Percentiles rank a stretch among this genome's conserved stretches.
These are phyloP conservation scores for Erebia palarica DNA, from an alignment of 2,888 invertebrate species.

Conservation along the genomic window DNA sequence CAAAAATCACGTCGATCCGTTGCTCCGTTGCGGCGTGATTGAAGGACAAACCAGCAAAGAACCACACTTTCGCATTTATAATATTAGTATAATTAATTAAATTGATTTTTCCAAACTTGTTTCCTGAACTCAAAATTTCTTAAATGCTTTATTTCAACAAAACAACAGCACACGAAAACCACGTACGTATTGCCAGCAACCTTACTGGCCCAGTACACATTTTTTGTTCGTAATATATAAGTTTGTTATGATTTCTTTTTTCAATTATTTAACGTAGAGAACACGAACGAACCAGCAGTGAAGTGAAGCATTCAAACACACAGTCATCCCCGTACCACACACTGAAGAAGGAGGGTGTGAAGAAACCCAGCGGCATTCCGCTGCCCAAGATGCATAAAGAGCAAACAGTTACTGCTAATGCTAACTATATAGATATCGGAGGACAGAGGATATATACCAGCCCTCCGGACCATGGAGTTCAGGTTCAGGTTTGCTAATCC, in stretches of 20 bases:
- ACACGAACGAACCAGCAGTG: constrained; percentile 76
- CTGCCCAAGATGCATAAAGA: constrained; percentile 74
- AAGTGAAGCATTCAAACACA: constrained; percentile 70
- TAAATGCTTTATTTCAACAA: no score
- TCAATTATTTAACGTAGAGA: constrained; percentile 53
- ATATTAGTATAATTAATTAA: no score
- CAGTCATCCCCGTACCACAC: constrained; percentile 79
- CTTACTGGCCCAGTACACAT: no score
- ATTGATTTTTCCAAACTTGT: no score
- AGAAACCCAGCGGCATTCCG: constrained; percentile 77
- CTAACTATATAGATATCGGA: constrained; percentile 77
- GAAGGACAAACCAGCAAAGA: no score
- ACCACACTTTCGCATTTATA: no score
- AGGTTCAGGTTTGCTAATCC: constrained; percentile 52
- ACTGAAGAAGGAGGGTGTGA: constrained; percentile 68
- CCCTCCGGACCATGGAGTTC: constrained; percentile 78
- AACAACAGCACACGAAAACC: no score
- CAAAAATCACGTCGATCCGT: no score
- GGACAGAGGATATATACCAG: constrained; percentile 78
- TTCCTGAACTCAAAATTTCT: no score
- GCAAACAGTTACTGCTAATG: constrained; percentile 64
- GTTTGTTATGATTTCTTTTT: neutral
- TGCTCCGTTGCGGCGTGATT: no score
- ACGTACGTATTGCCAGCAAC: no score
- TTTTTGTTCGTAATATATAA: no score